Percentiles rank a stretch among this genome's conserved stretches.
These are phyloP conservation scores for Pomacea canaliculata DNA, from an alignment of 2,888 invertebrate species.

Conservation along the genomic window DNA sequence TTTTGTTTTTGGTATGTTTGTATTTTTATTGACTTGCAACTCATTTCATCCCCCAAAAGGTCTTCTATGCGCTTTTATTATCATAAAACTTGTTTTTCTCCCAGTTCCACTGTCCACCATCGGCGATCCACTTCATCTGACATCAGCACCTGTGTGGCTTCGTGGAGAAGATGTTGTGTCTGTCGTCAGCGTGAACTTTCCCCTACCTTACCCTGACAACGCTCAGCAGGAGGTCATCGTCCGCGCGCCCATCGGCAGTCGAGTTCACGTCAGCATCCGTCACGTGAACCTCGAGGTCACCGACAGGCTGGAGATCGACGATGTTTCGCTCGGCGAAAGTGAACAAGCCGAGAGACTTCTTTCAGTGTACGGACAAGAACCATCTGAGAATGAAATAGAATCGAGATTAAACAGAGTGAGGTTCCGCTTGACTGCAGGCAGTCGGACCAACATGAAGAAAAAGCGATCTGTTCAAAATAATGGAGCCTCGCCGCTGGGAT, in stretches of 20 bases:
- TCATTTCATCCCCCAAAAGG: no score
- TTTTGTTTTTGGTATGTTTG: no score
- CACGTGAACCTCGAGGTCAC: not conserved
- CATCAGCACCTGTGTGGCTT: not conserved
- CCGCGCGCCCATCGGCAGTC: conserved; percentile 21
- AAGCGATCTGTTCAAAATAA: not conserved
- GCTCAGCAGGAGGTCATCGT: not conserved
- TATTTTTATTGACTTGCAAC: no score
- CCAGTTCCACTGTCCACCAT: no score
- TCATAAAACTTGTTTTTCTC: no score
- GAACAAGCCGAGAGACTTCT: not conserved
- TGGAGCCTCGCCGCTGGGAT: not conserved
- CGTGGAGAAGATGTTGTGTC: not conserved
- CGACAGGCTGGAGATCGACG: conserved; percentile 4
- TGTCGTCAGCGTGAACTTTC: conserved; percentile 18
- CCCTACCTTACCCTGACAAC: not conserved
- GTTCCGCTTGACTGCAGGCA: not conserved
- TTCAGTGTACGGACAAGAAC: not conserved
- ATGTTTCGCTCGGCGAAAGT: conserved; percentile 10
- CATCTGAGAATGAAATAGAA: conserved; percentile 2
- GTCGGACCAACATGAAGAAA: not conserved
- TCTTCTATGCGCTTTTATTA: no score
- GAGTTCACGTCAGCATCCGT: conserved; percentile 5
- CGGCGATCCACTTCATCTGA: no score
- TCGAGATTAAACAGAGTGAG: conserved; percentile 19